Conservation (phyloP, 2,113 vertebrate species). For the Pelusios castaneus region DNA sequence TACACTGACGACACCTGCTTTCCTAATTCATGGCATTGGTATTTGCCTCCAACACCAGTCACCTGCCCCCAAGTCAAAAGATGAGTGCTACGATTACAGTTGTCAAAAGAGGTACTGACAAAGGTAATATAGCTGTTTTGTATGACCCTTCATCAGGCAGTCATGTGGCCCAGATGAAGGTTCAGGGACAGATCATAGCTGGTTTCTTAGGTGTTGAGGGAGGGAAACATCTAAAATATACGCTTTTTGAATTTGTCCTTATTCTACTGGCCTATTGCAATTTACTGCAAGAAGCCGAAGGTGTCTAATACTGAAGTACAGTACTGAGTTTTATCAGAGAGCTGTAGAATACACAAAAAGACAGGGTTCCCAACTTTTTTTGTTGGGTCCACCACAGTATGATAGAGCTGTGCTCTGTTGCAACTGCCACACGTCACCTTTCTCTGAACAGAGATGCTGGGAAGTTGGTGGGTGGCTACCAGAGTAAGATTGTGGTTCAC, state of each 20-base stretch:
- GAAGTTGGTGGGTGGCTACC: neutral
- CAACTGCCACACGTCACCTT: neutral
- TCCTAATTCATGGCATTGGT: neutral
- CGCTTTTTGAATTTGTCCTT: neutral
- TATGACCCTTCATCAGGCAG: neutral
- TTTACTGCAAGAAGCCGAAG: neutral
- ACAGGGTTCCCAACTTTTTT: neutral
- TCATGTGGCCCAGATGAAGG: accelerated
- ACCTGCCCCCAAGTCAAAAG: neutral
- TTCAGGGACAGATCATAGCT: neutral
- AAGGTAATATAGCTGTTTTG: neutral
- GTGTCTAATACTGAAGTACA: neutral
- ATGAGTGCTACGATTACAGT: neutral
- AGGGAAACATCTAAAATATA: neutral
- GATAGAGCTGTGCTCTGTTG: neutral
- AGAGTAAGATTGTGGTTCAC: neutral
- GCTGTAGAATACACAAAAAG: neutral
- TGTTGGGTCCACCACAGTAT: neutral
- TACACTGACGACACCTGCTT: neutral
- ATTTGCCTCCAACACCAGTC: neutral
- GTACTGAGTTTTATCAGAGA: neutral
- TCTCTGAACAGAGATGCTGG: neutral
- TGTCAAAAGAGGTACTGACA: neutral
- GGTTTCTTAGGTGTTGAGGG: neutral
- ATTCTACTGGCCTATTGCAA: neutral